Evolutionary conservation across 2,888 invertebrate genomes (phyloP), one percentile per base, ranked within the genome.

Genomic region (Andrena praecox): DNA sequence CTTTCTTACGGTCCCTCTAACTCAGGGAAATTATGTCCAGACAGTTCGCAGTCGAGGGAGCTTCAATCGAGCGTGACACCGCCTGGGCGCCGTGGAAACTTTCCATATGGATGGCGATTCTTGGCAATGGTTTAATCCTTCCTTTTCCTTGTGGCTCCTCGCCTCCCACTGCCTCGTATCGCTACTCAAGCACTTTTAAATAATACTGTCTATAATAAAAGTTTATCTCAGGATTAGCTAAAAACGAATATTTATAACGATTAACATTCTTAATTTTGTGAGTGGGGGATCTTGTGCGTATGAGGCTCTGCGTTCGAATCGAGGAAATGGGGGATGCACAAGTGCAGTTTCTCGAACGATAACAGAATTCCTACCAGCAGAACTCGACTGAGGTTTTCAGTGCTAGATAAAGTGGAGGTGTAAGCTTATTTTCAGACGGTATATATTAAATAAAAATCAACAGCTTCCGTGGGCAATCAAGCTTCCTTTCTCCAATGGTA

Each of bases 21-120:
- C 59, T 75, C 76, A 8, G 48, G 67, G 72, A 80, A 80, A 83
- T 87, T 89, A 87, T 85, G 77, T 63, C 62, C 63, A 62, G 56
- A 52, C 56, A 60, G 71, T 69, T 77, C 60, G 48, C 77, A 76
- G 64, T 78, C 74, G 77, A 70, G 59, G 31, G 24, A 82, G 54
- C 24, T 62, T 81, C 77, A 78, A 85, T 87, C 82, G 80, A 88
- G 62, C 74, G 42, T 77, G 52, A 73, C 70, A 16, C 10, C 31
- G 50, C 42, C 33, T 35, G 10, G 64, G 68, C 52, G 48, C 8
- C 31, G 27, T 35, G n/a, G n/a, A 50, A 74, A 76, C 54, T 81
- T 82, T 69, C 16, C 74, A 20, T 20, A 64, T 66, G 66, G 73
- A 59, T 74, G 31, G 27, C 27, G 29, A 56, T 27, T 4, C 50